Evolutionary conservation across 2,888 invertebrate species (phyloP).

Genomic region (Cheilosia pagana): DNA sequence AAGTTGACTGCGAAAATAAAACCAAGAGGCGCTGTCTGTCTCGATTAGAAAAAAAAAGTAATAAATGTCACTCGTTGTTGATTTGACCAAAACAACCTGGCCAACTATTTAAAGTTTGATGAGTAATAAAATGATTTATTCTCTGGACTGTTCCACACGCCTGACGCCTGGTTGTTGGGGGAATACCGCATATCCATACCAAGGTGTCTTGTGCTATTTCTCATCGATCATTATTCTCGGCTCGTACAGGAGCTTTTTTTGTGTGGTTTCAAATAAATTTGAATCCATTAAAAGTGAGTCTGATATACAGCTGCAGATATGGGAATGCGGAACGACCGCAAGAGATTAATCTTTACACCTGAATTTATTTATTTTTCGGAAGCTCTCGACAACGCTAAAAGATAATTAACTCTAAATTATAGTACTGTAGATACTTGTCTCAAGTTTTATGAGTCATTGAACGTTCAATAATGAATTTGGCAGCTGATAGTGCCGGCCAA

Average conservation of each 20-base stretch:
- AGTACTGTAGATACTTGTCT: not conserved
- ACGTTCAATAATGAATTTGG: constrained; percentile 1
- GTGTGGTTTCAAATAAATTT: not conserved
- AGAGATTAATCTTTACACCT: not conserved
- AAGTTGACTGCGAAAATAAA: constrained; percentile 20
- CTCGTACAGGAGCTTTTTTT: not conserved
- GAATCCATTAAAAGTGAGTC: constrained; percentile 8
- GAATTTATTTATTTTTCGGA: not conserved
- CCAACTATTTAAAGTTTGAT: constrained; percentile 5
- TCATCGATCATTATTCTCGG: no score
- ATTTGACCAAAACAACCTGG: not conserved
- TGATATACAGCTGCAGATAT: not conserved
- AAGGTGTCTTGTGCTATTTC: no score
- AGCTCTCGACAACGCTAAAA: not conserved
- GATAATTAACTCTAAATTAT: not conserved
- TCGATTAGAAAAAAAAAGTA: not conserved
- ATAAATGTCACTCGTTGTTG: not conserved
- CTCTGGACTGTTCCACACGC: constrained; percentile 8
- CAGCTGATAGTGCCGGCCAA: not conserved
- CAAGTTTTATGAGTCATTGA: not conserved
- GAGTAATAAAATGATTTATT: not conserved
- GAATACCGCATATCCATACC: no score
- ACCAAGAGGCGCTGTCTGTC: constrained; percentile 6
- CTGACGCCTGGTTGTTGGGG: not conserved
- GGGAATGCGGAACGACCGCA: not conserved